These are phyloP conservation scores for Pogonus chalceus DNA, from an alignment of 1,140 invertebrate genomes.

Conservation along the genomic window DNA sequence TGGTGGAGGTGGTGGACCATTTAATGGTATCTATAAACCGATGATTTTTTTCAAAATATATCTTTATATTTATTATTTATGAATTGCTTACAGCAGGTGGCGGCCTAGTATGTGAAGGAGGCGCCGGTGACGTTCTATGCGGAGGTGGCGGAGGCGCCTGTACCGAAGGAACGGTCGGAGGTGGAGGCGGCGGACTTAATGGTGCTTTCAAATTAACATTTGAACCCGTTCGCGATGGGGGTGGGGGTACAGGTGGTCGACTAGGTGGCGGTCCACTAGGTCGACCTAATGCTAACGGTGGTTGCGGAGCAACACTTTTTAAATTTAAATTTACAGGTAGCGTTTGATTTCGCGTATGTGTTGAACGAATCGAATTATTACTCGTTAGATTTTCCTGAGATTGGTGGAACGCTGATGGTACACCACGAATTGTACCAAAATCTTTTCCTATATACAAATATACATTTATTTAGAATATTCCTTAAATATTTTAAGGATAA, in stretches of 20 bases:
- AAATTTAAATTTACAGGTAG: background rate
- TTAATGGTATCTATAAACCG: background rate
- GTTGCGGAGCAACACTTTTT: background rate
- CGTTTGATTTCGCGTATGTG: background rate
- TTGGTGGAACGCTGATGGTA: conserved; percentile 14
- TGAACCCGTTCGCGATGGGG: background rate
- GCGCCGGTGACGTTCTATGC: background rate
- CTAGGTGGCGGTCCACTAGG: background rate
- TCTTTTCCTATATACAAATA: conserved; percentile 1
- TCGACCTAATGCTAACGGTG: background rate
- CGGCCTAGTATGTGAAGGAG: background rate
- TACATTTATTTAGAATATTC: background rate
- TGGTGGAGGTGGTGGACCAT: background rate
- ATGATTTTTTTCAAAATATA: background rate
- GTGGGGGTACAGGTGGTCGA: background rate
- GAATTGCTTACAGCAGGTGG: background rate
- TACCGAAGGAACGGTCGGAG: background rate
- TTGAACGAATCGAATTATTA: background rate
- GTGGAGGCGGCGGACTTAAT: background rate
- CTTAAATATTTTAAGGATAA: background rate
- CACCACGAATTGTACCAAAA: conserved; percentile 1
- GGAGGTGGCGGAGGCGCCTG: background rate
- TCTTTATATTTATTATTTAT: background rate
- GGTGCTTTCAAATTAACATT: background rate
- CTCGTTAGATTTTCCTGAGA: conserved; percentile 13